These are phyloP conservation scores for Otus scops DNA, from an alignment of 2,797 vertebrate genomes.

Conservation along the genomic window DNA sequence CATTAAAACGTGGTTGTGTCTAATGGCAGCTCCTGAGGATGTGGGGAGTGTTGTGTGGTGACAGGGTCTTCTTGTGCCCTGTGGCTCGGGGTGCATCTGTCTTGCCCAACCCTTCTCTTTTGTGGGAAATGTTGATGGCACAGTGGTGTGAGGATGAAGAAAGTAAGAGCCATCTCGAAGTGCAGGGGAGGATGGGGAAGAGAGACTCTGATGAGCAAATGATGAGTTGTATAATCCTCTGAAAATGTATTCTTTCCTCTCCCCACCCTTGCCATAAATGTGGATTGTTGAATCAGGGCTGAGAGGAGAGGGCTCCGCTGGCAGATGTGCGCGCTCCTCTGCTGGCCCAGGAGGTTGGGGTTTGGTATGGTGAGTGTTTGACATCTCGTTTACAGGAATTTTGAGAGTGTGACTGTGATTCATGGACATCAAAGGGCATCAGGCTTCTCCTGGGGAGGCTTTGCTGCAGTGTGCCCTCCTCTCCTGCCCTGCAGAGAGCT, in stretches of 20 bases:
- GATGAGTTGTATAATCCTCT: constrained; percentile 69
- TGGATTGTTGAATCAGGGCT: constrained; percentile 62
- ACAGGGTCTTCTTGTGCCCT: not conserved
- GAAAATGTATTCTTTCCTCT: constrained; percentile 69
- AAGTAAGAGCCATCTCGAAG: not conserved
- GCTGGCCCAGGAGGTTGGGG: constrained; percentile 44
- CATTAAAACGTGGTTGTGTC: not conserved
- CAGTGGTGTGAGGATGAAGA: not conserved
- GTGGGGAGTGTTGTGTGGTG: not conserved
- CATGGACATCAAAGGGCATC: constrained; percentile 68
- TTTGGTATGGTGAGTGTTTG: constrained; percentile 68
- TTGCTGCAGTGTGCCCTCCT: constrained; percentile 20
- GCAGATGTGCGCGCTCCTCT: constrained; percentile 45
- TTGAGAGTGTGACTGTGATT: constrained; percentile 66
- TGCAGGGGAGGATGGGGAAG: constrained; percentile 27
- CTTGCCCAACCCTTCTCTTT: not conserved
- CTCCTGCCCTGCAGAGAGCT: constrained; percentile 5
- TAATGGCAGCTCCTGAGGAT: not conserved
- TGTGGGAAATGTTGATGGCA: not conserved
- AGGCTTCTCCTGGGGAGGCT: constrained; percentile 50
- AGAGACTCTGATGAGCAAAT: constrained; percentile 49
- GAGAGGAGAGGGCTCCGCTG: constrained; percentile 61
- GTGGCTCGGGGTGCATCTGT: not conserved
- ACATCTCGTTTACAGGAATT: constrained; percentile 73
- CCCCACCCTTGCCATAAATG: constrained; percentile 64